Conservation (phyloP, 2,113 vertebrate species). For the Nycticorax nycticorax region DNA sequence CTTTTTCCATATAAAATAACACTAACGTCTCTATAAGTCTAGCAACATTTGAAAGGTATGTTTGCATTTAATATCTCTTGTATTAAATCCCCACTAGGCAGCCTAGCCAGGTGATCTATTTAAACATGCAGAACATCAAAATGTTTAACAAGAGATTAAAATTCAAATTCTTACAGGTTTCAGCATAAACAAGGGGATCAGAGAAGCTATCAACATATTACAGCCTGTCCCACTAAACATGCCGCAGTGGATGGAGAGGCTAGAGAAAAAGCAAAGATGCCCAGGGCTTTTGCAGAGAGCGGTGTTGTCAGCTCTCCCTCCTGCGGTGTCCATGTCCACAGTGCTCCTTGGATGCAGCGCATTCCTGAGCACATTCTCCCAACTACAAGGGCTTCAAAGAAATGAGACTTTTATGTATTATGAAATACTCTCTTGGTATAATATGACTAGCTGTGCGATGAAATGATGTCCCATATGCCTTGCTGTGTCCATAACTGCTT, state of each 20-base stretch:
- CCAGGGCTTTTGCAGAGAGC: not conserved
- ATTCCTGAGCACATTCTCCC: not conserved
- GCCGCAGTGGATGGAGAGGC: not conserved
- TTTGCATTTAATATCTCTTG: not conserved
- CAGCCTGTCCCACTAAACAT: not conserved
- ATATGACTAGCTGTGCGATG: not conserved
- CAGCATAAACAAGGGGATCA: not conserved
- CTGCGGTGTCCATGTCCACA: fast-evolving
- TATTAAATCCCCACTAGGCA: not conserved
- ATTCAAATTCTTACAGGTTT: not conserved
- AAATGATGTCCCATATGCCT: not conserved
- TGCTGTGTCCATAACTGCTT: not conserved
- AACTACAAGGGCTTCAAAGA: not conserved
- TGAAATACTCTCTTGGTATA: not conserved
- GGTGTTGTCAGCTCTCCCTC: not conserved
- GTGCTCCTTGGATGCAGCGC: fast-evolving
- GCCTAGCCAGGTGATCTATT: not conserved
- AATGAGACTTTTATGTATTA: not conserved
- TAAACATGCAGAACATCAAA: not conserved
- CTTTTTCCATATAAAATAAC: not conserved
- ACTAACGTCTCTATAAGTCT: not conserved
- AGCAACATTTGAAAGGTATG: not conserved
- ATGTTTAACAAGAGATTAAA: not conserved
- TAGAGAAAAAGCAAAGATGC: not conserved
- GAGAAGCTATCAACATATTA: not conserved